Percentiles rank a stretch among this genome's conserved stretches.
These are phyloP conservation scores for Acomys russatus DNA, from an alignment of 2,797 vertebrate genomes.

Conservation along the genomic window DNA sequence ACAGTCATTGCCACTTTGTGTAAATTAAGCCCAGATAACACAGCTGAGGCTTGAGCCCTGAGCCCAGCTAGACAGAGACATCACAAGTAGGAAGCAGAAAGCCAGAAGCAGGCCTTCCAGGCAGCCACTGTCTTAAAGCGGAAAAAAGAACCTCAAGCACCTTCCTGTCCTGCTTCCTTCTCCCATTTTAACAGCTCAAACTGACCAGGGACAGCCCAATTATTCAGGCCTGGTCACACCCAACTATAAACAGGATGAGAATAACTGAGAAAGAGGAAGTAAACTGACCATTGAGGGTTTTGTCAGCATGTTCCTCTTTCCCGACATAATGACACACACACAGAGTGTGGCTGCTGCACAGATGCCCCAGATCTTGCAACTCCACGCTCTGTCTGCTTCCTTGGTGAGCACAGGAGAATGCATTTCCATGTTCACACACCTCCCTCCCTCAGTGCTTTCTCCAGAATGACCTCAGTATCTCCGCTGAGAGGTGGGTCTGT, in stretches of 20 bases:
- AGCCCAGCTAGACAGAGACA: background rate
- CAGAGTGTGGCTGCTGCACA: background rate
- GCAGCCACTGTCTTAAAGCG: background rate
- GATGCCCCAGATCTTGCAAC: background rate
- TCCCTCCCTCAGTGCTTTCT: background rate
- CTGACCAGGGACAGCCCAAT: background rate
- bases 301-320: conserved; percentile 46
- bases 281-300: background rate
- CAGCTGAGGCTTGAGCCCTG: background rate
- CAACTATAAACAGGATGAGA: background rate
- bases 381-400: background rate
- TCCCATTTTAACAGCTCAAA: background rate
- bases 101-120: background rate
- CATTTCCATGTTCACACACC: background rate
- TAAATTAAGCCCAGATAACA: conserved; percentile 45
- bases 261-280: conserved; percentile 20
- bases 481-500: background rate
- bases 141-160: background rate
- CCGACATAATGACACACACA: background rate
- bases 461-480: background rate
- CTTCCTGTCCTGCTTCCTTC: background rate
- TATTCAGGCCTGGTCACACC: background rate
- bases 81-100: conserved; percentile 24
- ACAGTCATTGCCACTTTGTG: background rate
- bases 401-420: background rate